Conservation (phyloP, 2,797 vertebrate species). For the Phrynocephalus vlangalii region DNA sequence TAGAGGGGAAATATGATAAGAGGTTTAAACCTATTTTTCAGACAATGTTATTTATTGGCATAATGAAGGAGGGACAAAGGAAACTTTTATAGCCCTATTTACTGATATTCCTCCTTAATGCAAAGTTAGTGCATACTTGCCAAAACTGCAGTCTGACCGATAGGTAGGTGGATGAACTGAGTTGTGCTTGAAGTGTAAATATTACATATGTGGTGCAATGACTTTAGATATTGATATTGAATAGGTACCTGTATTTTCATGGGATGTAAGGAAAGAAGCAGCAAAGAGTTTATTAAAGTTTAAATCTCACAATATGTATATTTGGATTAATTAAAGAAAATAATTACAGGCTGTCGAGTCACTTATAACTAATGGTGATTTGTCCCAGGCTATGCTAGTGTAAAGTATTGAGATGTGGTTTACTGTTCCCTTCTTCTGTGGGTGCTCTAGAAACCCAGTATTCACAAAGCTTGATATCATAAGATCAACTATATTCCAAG, state of each 20-base stretch:
- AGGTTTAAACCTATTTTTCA: background rate
- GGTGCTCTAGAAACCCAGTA: too few species aligned
- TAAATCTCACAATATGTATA: too few species aligned
- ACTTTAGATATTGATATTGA: background rate
- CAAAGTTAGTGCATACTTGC: background rate
- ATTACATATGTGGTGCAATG: background rate
- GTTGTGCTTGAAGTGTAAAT: too few species aligned
- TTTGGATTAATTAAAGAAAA: too few species aligned
- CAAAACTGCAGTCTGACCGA: background rate
- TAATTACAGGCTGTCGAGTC: too few species aligned
- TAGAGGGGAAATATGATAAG: background rate
- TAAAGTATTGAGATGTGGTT: too few species aligned
- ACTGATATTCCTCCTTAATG: background rate
- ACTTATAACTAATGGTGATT: too few species aligned
- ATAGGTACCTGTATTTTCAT: background rate
- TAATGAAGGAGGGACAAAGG: background rate
- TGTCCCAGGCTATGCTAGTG: too few species aligned
- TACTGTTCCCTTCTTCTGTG: too few species aligned
- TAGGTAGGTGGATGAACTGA: background rate
- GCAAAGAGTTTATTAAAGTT: background rate
- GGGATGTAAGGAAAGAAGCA: background rate
- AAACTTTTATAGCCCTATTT: too few species aligned
- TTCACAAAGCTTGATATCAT: too few species aligned
- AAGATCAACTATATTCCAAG: too few species aligned
- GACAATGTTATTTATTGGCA: background rate